Percentiles rank a stretch among this genome's conserved stretches.
Evolutionary conservation across 1,140 invertebrate genomes (phyloP).

Genomic region (Drosophila ohnishii): DNA sequence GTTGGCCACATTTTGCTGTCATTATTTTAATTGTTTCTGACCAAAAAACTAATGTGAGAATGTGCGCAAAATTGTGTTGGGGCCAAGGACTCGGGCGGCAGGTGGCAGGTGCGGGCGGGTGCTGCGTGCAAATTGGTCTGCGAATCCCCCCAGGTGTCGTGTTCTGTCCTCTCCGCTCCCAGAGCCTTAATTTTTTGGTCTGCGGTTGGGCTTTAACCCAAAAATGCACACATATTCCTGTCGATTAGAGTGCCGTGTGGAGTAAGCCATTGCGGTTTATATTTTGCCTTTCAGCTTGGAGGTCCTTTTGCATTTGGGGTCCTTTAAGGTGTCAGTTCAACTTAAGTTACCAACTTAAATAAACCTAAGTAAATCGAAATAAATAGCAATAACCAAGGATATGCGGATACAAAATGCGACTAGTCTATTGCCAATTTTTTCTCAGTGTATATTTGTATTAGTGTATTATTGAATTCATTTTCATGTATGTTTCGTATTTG

Average conservation of each 20-base stretch:
- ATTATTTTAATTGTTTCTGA: constrained; percentile 71
- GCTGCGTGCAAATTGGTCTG: constrained; percentile 54
- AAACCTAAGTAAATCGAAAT: neutral
- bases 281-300: neutral
- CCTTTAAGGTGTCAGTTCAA: constrained; percentile 2
- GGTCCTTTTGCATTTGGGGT: neutral
- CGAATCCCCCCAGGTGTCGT: constrained; percentile 45
- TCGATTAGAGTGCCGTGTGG: constrained; percentile 6
- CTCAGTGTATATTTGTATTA: constrained; percentile 81
- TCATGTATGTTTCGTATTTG: constrained; percentile 55
- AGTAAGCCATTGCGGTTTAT: constrained; percentile 3
- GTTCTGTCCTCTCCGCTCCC: neutral
- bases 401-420: constrained; percentile 60
- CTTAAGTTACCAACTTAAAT: neutral
- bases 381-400: constrained; percentile 18
- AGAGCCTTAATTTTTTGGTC: constrained; percentile 11
- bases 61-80: constrained; percentile 51
- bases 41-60: constrained; percentile 55
- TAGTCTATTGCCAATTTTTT: constrained; percentile 83
- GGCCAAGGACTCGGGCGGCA: constrained; percentile 7
- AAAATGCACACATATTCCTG: constrained; percentile 17
- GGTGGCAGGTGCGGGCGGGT: constrained; percentile 28
- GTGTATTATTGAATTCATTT: constrained; percentile 60
- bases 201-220: constrained; percentile 19
- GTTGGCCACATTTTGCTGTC: constrained; percentile 35